phyloP scores from a whole-genome alignment of 2,113 vertebrate species.

The Cyprinus carpio region DNA sequence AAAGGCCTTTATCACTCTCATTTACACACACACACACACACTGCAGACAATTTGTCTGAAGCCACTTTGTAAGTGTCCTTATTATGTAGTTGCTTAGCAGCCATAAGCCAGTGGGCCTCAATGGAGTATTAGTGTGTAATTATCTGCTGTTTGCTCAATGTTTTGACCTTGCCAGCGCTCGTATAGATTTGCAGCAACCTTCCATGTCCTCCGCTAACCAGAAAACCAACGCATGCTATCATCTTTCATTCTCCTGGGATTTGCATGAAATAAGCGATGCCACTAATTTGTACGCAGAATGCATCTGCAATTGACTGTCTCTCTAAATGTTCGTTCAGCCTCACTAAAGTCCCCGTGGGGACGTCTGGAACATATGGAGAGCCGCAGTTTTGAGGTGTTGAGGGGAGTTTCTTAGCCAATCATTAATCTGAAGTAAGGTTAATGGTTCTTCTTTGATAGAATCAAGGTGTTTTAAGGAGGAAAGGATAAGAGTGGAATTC shows the following conservation, averaged over 20 bases:
- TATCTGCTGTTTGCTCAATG: slow-evolving; percentile 34
- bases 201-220: slow-evolving; percentile 24
- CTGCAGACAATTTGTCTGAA: slow-evolving; percentile 28
- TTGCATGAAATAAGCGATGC: slow-evolving; percentile 14
- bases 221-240: slow-evolving; percentile 20
- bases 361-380: slow-evolving; percentile 33
- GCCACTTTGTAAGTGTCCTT: slow-evolving; percentile 40
- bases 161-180: slow-evolving; percentile 32
- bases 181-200: slow-evolving; percentile 23
- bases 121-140: slow-evolving; percentile 35
- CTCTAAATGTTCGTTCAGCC: slow-evolving; percentile 14
- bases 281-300: slow-evolving; percentile 21
- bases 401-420: slow-evolving; percentile 5
- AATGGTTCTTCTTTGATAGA: slow-evolving; percentile 15
- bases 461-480: not conserved
- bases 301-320: slow-evolving; percentile 11
- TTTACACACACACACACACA: slow-evolving; percentile 42
- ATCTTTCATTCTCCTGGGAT: slow-evolving; percentile 8
- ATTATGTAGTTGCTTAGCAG: slow-evolving; percentile 52
- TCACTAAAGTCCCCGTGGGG: slow-evolving; percentile 6
- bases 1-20: slow-evolving; percentile 55
- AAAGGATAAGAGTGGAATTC: not conserved
- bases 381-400: slow-evolving; percentile 3
- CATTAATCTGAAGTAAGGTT: slow-evolving; percentile 17
- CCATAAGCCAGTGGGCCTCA: slow-evolving; percentile 36